Base-by-base conservation (phyloP, 2,888 invertebrate species). In the Chaetogeoica ovagalla region DNA sequence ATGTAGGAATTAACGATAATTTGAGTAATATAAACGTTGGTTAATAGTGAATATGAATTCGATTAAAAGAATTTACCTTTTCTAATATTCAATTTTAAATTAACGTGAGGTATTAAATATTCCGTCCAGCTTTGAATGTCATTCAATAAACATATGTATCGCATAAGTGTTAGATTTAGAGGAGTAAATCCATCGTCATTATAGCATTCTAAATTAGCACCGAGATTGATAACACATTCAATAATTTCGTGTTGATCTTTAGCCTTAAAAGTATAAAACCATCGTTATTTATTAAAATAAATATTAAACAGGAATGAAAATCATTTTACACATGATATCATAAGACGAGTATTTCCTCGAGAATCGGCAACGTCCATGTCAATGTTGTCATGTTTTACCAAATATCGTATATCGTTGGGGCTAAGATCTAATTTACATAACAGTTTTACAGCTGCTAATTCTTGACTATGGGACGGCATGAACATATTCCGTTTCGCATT, bases 131-230 rank as follows among this genome's bases (percentile, higher is more conserved):
- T 15, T 48, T 77, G 13, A 30, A 77, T 77, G 52, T 62, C 52
- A 21, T 77, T 77, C 52, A 70, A 69, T 23, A 70, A 52, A 48
- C 69, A 69, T 57, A 77, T 60, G 13, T 77, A 77, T 62, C 69
- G 52, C 69, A 77, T 37, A 9, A 77, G 37, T 37, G 60, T 52
- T 52, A 77, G 21, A 30, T 77, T 77, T 52, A 81, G 23, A 63
- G 90, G 87, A 5, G 89, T 89, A 83, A 89, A 86, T 77, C 89
- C 89, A 62, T 88, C 88, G 82, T 90, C 90, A 83, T 90, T 90
- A 71, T 85, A 86, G 63, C 85, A 85, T 83, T 90, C 86, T 3
- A 90, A 83, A 63, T 87, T 86, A 2, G 88, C 89, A 0, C 90
- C 89, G 68, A 88, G 88, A 83, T 89, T 88, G 1, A 87, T 85